Evolutionary conservation across 2,888 invertebrate genomes (phyloP), one percentile per base, ranked within the genome.

Genomic region (Abrostola triplasia): DNA sequence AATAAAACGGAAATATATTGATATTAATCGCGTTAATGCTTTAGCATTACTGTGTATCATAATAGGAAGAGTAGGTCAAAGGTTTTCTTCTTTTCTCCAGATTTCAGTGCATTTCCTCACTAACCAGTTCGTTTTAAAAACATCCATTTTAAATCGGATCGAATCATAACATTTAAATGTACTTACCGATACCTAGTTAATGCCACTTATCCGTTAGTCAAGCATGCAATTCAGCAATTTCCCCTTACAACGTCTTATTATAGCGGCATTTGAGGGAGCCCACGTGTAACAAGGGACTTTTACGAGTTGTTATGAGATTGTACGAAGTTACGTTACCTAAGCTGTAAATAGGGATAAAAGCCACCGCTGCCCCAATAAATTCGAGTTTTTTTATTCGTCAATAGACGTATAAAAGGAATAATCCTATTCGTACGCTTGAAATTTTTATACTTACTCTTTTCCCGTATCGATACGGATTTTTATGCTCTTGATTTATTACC

Each of bases 401-500:
- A 47, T 47, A 47, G 13, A 47, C 9, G 44, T 47, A 47, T 47
- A 24, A 13, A 47, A 47, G 44, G 24, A 47, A 47, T 47, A 47
- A 47, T 47, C 44, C 44, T 9, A 9, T 47, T 47, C 24, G 44
- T 47, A 24, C 24, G 36, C 35, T 35, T 56, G 48, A 38, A n/a
- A 58, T 65, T 53, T 76, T 60, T 42, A 55, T 59, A 42, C 11
- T 40, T 51, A 59, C 55, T 53, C 53, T 38, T 51, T 48, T 11
- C 35, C 50, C 24, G 35, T 65, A 61, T 68, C 65, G 69, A 61
- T 75, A 77, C 44, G 58, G 60, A 64, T 65, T 71, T 64, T 64
- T 63, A 57, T 49, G 63, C 59, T 10, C 57, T 49, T 67, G 76
- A 77, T 78, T 78, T 75, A 78, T 64, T 56, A 36, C 53, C 57